Percentiles rank a stretch among this genome's conserved stretches.
These are phyloP conservation scores for Acrocephalus arundinaceus DNA, from an alignment of 2,113 vertebrate genomes.

Conservation along the genomic window DNA sequence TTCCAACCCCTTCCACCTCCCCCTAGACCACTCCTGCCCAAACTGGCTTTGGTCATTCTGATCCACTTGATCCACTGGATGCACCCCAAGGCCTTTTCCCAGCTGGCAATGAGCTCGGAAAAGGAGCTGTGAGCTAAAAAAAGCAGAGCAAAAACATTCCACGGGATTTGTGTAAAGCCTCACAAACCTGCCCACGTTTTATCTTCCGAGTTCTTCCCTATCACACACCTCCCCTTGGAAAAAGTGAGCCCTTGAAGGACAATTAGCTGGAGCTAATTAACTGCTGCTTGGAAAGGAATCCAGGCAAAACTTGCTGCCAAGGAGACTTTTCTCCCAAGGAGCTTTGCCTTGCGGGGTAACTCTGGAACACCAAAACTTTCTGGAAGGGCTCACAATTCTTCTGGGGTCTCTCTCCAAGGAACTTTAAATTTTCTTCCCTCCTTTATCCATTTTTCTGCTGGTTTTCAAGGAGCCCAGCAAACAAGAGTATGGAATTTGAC, in stretches of 20 bases:
- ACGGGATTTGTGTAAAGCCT: neutral
- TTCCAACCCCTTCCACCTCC: neutral
- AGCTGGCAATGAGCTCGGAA: neutral
- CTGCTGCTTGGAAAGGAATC: constrained; percentile 11
- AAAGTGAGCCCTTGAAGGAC: constrained; percentile 18
- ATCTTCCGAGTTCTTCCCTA: neutral
- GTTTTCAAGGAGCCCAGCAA: neutral
- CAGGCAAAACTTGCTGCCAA: neutral
- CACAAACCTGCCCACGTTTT: neutral
- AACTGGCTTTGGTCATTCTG: neutral
- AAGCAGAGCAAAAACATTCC: neutral
- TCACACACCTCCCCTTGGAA: neutral
- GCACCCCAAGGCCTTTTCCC: neutral
- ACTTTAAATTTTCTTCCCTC: neutral
- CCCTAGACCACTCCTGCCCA: neutral
- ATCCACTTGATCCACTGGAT: accelerated
- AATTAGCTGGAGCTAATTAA: constrained; percentile 53
- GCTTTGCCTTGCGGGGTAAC: neutral
- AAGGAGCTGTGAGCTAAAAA: neutral
- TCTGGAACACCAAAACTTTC: neutral
- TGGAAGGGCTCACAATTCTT: neutral
- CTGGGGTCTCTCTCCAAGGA: neutral
- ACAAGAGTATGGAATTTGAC: neutral
- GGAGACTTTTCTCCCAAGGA: neutral
- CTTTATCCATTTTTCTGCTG: neutral